Percentiles rank a stretch among this genome's conserved stretches.
These are phyloP conservation scores for Choloepus hoffmanni DNA, from an alignment of 2,113 vertebrate species.

Conservation along the genomic window DNA sequence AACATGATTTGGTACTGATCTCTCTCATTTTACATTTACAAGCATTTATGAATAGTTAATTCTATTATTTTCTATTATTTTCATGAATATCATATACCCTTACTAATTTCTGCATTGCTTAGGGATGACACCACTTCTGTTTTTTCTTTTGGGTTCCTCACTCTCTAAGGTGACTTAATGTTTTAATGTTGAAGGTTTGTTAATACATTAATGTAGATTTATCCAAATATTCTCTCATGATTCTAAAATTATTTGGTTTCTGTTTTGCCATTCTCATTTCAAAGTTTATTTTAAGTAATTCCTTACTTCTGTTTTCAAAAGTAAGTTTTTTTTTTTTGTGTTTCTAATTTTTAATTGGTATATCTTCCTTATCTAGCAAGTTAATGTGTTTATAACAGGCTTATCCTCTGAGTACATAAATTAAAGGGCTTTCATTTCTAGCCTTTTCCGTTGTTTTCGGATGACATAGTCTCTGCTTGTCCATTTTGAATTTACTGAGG, in stretches of 20 bases:
- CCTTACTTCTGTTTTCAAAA: background rate
- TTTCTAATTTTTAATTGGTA: background rate
- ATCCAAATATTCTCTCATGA: background rate
- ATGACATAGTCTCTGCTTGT: background rate
- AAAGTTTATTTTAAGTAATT: background rate
- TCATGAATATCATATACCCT: background rate
- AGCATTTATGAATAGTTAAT: background rate
- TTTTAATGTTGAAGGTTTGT: background rate
- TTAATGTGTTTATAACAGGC: background rate
- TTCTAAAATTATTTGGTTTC: slow-evolving; percentile 11
- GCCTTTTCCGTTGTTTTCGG: background rate
- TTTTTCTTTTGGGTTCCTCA: background rate
- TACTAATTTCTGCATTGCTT: slow-evolving; percentile 21
- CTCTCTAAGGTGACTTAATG: background rate
- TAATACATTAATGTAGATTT: background rate
- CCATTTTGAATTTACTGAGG: background rate
- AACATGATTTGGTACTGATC: background rate
- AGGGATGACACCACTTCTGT: background rate
- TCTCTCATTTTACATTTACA: background rate
- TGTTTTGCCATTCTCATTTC: background rate
- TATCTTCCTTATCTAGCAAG: background rate
- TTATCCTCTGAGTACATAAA: background rate
- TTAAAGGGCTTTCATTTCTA: background rate
- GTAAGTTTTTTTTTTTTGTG: background rate
- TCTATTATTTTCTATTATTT: background rate